phyloP scores from a whole-genome alignment of 2,888 invertebrate genomes.

The Leptinotarsa rubiginosa region DNA sequence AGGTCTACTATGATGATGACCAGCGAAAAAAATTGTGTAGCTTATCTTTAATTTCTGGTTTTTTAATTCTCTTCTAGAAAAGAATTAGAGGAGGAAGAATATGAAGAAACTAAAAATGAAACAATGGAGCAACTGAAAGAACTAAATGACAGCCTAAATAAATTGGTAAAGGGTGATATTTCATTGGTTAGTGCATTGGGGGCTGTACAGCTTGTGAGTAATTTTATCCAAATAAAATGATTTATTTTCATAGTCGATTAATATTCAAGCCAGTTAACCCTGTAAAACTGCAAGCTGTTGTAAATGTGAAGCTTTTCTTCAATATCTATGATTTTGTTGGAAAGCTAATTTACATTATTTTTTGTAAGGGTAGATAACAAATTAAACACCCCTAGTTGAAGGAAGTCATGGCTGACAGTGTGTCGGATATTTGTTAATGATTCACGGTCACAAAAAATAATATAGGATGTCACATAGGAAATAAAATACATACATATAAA shows the following conservation, averaged over 20 bases:
- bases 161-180: slow-evolving; percentile 76
- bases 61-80: slow-evolving; percentile 65
- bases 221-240: not conserved
- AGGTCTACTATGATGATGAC: slow-evolving; percentile 47
- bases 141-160: slow-evolving; percentile 73
- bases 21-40: too few species aligned
- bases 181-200: slow-evolving; percentile 75
- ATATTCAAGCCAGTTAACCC: not conserved
- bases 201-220: slow-evolving; percentile 74
- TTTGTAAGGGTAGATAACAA: too few species aligned
- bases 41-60: not conserved
- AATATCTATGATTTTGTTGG: too few species aligned
- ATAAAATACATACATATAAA: too few species aligned
- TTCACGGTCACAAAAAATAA: too few species aligned
- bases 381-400: too few species aligned
- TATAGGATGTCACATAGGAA: too few species aligned
- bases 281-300: not conserved
- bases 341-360: not conserved
- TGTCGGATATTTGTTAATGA: too few species aligned
- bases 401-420: too few species aligned
- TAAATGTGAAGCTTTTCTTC: not conserved
- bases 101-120: slow-evolving; percentile 76
- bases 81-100: slow-evolving; percentile 74
- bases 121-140: slow-evolving; percentile 79
- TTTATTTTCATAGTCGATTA: not conserved